Evolutionary conservation across 2,797 vertebrate species (phyloP).

Genomic region (Coracias cyanogaster): DNA sequence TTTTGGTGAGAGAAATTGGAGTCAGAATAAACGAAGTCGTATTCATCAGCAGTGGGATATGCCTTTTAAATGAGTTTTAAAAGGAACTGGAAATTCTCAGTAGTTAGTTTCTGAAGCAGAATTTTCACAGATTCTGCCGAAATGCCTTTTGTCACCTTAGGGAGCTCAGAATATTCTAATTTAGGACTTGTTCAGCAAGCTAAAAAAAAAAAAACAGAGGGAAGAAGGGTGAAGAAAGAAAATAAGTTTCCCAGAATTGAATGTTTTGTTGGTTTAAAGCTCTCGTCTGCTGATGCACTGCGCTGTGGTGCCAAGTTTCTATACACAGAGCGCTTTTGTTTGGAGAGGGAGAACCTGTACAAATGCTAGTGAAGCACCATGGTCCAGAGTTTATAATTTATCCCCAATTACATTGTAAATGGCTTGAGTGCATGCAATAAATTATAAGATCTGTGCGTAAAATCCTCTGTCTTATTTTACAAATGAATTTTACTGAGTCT

Average conservation of each 20-base stretch:
- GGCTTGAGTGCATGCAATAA: neutral
- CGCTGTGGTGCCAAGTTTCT: neutral
- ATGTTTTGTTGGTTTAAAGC: neutral
- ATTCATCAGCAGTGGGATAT: neutral
- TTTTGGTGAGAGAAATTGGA: neutral
- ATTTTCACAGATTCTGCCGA: neutral
- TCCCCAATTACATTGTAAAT: neutral
- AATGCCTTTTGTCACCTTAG: neutral
- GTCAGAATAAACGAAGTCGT: neutral
- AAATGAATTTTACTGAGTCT: fast-evolving
- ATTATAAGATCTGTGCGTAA: neutral
- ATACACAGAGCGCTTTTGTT: neutral
- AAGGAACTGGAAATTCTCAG: neutral
- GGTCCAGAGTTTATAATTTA: neutral
- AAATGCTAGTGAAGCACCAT: neutral
- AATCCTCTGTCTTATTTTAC: neutral
- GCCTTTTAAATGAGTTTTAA: neutral
- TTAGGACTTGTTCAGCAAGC: neutral
- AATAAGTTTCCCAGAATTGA: neutral
- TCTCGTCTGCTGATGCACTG: neutral
- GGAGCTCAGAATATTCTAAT: neutral
- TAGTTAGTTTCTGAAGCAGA: neutral
- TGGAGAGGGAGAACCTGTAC: neutral
- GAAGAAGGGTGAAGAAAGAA: neutral
- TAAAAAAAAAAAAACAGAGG: neutral